Evolutionary conservation across 2,797 vertebrate species (phyloP).

Genomic region (Lacerta bilineata): DNA sequence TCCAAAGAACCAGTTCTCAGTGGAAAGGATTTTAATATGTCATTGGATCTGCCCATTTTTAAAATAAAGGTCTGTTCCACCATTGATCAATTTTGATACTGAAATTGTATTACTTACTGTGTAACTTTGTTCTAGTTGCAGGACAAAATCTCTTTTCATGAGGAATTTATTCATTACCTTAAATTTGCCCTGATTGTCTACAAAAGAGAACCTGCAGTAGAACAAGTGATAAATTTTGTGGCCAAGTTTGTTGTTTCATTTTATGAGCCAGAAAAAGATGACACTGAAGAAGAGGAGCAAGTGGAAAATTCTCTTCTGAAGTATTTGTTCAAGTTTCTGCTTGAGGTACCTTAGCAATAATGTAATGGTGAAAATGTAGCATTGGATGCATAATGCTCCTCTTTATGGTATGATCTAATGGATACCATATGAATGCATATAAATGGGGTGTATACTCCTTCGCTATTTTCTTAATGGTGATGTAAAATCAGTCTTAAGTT

Average conservation of each 20-base stretch:
- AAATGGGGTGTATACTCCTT: background rate
- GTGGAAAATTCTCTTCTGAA: slow-evolving; percentile 87
- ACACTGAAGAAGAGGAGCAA: slow-evolving; percentile 71
- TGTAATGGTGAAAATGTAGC: background rate
- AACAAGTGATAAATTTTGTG: slow-evolving; percentile 91
- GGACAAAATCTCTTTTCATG: slow-evolving; percentile 88
- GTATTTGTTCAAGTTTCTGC: slow-evolving; percentile 91
- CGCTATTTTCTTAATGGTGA: background rate
- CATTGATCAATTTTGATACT: background rate
- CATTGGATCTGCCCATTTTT: background rate
- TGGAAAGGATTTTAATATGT: background rate
- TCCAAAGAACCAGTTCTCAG: background rate
- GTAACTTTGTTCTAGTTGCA: slow-evolving; percentile 79
- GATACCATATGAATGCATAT: background rate
- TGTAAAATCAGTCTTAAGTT: background rate
- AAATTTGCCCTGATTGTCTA: slow-evolving; percentile 94
- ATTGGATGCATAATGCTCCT: background rate
- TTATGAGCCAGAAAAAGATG: slow-evolving; percentile 77
- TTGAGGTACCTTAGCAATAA: slow-evolving; percentile 84
- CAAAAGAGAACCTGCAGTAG: slow-evolving; percentile 91
- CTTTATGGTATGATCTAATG: background rate
- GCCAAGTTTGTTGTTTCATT: slow-evolving; percentile 91
- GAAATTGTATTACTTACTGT: slow-evolving; percentile 5
- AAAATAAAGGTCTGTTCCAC: too few species aligned
- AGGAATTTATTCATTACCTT: slow-evolving; percentile 90